phyloP scores from a whole-genome alignment of 2,888 invertebrate genomes.

The Sphaerophoria rueppellii region DNA sequence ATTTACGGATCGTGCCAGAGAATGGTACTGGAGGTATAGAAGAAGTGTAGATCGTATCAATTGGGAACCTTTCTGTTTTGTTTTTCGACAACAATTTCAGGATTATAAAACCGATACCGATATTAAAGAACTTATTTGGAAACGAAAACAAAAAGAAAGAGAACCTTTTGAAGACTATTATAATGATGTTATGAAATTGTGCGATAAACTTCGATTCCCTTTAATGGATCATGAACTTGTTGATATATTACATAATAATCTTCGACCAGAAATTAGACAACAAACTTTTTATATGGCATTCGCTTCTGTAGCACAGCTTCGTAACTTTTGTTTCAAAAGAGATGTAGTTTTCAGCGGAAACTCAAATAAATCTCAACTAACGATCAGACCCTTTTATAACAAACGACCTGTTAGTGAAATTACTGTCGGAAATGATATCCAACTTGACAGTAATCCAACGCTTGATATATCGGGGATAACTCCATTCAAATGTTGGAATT shows the following conservation, averaged over 20 bases:
- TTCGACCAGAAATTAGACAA: constrained; percentile 23
- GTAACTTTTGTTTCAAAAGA: constrained; percentile 38
- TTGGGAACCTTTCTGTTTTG: constrained; percentile 29
- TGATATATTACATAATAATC: constrained; percentile 14
- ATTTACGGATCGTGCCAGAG: constrained; percentile 22
- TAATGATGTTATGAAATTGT: constrained; percentile 6
- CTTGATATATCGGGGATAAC: constrained; percentile 7
- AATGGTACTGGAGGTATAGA: constrained; percentile 29
- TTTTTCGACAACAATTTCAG: constrained; percentile 24
- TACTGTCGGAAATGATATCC: not conserved
- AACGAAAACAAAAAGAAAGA: constrained; percentile 17
- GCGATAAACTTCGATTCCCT: constrained; percentile 9
- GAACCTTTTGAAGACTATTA: constrained; percentile 24
- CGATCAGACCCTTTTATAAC: constrained; percentile 1
- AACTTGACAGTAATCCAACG: not conserved
- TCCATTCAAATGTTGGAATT: constrained; percentile 31
- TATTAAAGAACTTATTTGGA: constrained; percentile 28
- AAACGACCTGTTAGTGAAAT: constrained; percentile 7
- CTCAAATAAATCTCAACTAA: constrained; percentile 8
- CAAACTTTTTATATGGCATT: constrained; percentile 31
- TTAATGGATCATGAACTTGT: constrained; percentile 35
- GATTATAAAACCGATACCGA: constrained; percentile 20
- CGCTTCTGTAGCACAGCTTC: constrained; percentile 17
- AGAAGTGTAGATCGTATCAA: constrained; percentile 10
- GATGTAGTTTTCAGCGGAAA: constrained; percentile 24